Evolutionary conservation across 2,113 vertebrate genomes (phyloP).

Genomic region (Centropus unirufus): DNA sequence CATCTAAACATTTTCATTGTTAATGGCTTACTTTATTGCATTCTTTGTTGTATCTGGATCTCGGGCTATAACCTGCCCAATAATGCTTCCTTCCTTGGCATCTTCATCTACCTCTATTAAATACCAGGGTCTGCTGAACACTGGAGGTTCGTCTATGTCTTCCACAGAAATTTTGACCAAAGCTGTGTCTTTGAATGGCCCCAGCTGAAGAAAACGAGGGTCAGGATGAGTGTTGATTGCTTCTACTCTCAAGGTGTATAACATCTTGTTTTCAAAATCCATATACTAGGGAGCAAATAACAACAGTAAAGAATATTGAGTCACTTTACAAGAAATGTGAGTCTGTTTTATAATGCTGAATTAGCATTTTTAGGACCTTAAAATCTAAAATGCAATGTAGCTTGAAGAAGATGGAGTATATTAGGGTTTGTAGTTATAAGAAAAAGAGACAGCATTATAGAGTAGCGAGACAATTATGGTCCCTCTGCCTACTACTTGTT

Average conservation of each 20-base stretch:
- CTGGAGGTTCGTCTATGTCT: constrained; percentile 90
- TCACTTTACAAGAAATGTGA: background rate
- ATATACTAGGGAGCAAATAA: constrained; percentile 80
- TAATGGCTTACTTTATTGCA: constrained; percentile 83
- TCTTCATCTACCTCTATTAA: constrained; percentile 96
- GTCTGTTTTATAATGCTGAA: background rate
- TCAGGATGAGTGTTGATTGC: constrained; percentile 91
- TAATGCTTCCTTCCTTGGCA: constrained; percentile 86
- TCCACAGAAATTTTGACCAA: constrained; percentile 88
- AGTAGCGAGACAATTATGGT: background rate
- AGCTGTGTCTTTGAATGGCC: constrained; percentile 92
- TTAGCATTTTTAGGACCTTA: background rate
- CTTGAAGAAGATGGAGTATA: background rate
- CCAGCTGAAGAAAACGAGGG: constrained; percentile 85
- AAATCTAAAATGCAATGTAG: background rate
- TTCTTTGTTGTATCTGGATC: constrained; percentile 90
- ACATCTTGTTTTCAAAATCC: constrained; percentile 92
- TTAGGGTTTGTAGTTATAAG: background rate
- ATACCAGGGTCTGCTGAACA: constrained; percentile 88
- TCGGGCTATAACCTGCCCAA: constrained; percentile 88
- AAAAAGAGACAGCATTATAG: background rate
- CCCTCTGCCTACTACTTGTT: background rate
- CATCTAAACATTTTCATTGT: background rate
- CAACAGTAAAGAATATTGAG: background rate
- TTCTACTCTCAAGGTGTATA: constrained; percentile 90